phyloP scores from a whole-genome alignment of 2,797 vertebrate genomes.

The Catamblyrhynchus diadema region DNA sequence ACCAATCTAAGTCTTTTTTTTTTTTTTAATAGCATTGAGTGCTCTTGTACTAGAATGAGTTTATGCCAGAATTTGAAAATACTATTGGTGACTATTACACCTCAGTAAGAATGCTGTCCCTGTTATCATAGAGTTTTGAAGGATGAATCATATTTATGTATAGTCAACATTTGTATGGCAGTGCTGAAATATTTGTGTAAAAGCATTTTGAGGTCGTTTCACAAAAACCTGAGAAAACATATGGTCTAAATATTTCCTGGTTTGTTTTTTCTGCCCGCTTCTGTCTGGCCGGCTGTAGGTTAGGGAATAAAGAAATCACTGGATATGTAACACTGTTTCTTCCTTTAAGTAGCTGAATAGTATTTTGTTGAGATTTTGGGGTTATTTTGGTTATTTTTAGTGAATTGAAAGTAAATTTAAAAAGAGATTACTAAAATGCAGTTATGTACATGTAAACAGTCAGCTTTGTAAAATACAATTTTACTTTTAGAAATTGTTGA shows the following conservation, averaged over 20 bases:
- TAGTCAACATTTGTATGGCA: neutral
- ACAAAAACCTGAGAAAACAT: neutral
- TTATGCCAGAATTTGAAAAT: neutral
- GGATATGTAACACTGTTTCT: neutral
- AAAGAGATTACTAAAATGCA: neutral
- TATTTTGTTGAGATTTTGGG: neutral
- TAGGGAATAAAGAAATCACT: neutral
- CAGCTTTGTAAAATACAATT: neutral
- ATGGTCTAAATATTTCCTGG: neutral
- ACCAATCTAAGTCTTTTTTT: neutral
- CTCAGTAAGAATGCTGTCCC: neutral
- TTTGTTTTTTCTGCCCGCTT: neutral
- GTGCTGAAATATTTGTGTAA: neutral
- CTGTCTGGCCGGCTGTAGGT: neutral
- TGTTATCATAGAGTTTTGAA: neutral
- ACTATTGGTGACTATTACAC: neutral
- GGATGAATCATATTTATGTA: neutral
- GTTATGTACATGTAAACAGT: neutral
- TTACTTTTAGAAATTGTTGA: neutral
- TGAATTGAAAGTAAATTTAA: neutral
- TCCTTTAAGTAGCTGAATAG: neutral
- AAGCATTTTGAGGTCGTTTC: neutral
- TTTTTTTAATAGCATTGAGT: neutral
- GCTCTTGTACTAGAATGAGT: neutral
- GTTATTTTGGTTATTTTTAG: neutral